Evolutionary conservation across 2,113 vertebrate genomes (phyloP).

Genomic region (Vidua chalybeata): DNA sequence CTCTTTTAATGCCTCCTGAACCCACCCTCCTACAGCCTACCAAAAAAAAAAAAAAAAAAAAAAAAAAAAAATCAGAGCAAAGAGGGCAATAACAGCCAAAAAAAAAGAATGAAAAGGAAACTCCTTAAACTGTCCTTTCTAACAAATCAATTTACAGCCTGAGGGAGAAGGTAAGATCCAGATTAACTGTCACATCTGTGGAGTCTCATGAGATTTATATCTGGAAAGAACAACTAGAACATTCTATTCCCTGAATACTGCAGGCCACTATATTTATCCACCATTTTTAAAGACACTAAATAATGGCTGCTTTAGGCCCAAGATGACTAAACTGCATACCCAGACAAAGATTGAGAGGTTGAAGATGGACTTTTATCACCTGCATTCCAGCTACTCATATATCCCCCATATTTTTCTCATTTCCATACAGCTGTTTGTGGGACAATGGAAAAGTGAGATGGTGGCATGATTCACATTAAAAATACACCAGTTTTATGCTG

Average conservation of each 20-base stretch:
- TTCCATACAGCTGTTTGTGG: background rate
- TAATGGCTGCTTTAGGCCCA: background rate
- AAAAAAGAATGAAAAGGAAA: background rate
- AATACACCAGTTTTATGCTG: background rate
- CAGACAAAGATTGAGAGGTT: background rate
- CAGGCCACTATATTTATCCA: background rate
- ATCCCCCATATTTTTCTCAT: background rate
- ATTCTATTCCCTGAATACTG: background rate
- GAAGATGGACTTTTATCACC: background rate
- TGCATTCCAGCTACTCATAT: background rate
- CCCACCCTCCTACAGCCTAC: background rate
- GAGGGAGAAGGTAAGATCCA: background rate
- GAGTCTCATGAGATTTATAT: background rate
- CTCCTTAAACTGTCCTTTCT: background rate
- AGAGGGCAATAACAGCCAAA: background rate
- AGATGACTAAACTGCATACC: background rate
- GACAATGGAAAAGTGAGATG: background rate
- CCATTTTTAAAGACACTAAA: background rate
- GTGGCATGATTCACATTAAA: background rate
- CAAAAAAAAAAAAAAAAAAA: background rate
- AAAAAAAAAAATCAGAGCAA: background rate
- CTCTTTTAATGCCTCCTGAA: background rate
- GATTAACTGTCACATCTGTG: background rate
- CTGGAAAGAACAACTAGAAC: background rate
- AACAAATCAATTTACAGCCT: background rate